Base-by-base conservation (phyloP, 92 coral and sea anemone genomes). In the Zoanthus sansibaricus region DNA sequence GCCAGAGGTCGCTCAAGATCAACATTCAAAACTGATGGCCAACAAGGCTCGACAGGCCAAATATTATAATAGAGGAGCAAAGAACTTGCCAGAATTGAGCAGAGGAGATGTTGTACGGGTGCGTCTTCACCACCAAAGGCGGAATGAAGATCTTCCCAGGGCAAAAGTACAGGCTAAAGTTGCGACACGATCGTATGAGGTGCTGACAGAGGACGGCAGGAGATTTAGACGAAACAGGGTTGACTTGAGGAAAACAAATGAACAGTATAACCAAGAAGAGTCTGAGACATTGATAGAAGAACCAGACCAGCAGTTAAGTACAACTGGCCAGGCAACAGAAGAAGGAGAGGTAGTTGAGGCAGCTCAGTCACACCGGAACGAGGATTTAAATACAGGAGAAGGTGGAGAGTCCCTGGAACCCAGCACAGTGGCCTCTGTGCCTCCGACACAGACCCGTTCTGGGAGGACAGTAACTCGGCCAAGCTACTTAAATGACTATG, bases 51-150 rank as follows among this genome's bases (percentile, higher is more conserved):
- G 61, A 10, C 90, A 86, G 55, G 90, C 93, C 7, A 75, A 82
- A 21, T 84, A 83, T 66, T 91, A 91, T 86, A 91, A 82, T 64
- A 62, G 75, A 70, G 88, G 86, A 8, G 91, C 93, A 18, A 68
- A 68, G 37, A 79, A 87, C 54, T 73, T 82, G 58, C 72, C 71
- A 9, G 87, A 37, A 32, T 59, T 86, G 25, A 33, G 9, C 5
- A 37, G 59, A 54, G 59, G 59, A 54, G 59, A 54, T 54, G 59
- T 37, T 37, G 42, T 54, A 54, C 59, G 59, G 14, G 59, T 54
- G 59, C 59, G 59, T 54, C 59, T 54, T 54, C 59, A 54, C 59
- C 59, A 54, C 59, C 42, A 37, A 4, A 2, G 42, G 3, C 42
- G 42, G 42, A 37, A 37, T 37, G 42, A 37, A 37, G 42, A 37